A percentile compares a stretch with the other conserved stretches of the same genome.
phyloP scores from a whole-genome alignment of 2,113 vertebrate species.

The Haemorhous mexicanus region DNA sequence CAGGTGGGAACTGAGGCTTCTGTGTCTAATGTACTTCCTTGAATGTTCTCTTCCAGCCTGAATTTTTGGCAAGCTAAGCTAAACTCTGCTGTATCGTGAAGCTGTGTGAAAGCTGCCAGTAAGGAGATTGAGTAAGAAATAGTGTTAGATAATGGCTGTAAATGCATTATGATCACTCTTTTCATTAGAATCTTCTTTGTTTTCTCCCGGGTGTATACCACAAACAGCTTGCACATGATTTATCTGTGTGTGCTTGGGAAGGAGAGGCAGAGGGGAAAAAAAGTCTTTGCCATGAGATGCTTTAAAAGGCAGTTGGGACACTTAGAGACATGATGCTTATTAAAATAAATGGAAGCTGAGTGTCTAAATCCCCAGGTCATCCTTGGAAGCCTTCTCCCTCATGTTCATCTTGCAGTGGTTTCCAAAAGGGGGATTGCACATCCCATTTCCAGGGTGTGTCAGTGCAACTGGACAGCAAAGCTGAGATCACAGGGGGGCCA shows the following conservation, averaged over 20 bases:
- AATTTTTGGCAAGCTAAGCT: background rate
- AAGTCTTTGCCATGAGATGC: background rate
- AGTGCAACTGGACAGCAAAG: background rate
- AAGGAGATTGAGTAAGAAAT: conserved; percentile 23
- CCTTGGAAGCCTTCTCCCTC: background rate
- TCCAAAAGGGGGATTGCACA: background rate
- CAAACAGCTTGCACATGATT: background rate
- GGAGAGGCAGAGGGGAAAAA: conserved; percentile 2
- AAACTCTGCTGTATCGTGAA: background rate
- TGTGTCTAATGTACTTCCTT: background rate
- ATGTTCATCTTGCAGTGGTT: background rate
- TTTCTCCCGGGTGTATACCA: conserved; percentile 4
- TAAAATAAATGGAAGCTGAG: background rate
- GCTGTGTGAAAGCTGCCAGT: background rate
- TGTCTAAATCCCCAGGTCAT: background rate
- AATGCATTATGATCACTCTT: background rate
- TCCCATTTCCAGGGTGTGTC: background rate
- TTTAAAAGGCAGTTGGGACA: conserved; percentile 21
- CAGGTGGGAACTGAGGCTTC: background rate
- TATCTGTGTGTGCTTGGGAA: background rate
- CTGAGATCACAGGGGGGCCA: rapidly evolving
- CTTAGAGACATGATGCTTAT: background rate
- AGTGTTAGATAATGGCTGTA: background rate
- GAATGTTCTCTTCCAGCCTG: background rate
- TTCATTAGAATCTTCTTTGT: conserved; percentile 32